These are phyloP conservation scores for Vanessa tameamea DNA, from an alignment of 1,140 invertebrate genomes.

Conservation along the genomic window DNA sequence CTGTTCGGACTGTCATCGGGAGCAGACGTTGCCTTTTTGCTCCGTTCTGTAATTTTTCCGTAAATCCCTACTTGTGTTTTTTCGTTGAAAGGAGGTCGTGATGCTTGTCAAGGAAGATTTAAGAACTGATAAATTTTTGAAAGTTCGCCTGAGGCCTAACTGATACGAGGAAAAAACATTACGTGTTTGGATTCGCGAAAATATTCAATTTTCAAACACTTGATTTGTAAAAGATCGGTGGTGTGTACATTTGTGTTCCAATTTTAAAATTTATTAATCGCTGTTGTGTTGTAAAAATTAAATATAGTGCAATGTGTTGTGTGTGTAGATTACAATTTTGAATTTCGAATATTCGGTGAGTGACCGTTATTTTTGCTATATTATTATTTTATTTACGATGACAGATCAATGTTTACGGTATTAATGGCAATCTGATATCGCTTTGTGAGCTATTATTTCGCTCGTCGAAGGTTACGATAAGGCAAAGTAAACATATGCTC, in stretches of 20 bases:
- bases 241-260: constrained; percentile 26
- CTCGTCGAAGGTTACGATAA: constrained; percentile 39
- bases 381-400: background rate
- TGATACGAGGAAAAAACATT: constrained; percentile 5
- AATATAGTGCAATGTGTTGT: constrained; percentile 27
- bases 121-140: constrained; percentile 19
- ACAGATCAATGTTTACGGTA: constrained; percentile 11
- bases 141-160: background rate
- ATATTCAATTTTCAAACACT: constrained; percentile 29
- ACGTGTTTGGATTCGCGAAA: constrained; percentile 15
- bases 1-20: constrained; percentile 34
- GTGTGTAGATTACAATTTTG: constrained; percentile 11
- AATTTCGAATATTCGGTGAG: constrained; percentile 16
- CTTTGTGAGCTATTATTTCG: constrained; percentile 10
- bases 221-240: constrained; percentile 29
- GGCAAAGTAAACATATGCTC: constrained; percentile 33
- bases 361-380: constrained; percentile 11
- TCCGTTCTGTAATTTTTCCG: constrained; percentile 51
- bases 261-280: constrained; percentile 26
- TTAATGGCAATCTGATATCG: constrained; percentile 18
- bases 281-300: background rate
- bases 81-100: constrained; percentile 13
- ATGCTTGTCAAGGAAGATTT: constrained; percentile 26
- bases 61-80: constrained; percentile 37
- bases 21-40: constrained; percentile 34